These are phyloP conservation scores for Anadara kagoshimensis DNA, from an alignment of 1,140 invertebrate species.

Conservation along the genomic window DNA sequence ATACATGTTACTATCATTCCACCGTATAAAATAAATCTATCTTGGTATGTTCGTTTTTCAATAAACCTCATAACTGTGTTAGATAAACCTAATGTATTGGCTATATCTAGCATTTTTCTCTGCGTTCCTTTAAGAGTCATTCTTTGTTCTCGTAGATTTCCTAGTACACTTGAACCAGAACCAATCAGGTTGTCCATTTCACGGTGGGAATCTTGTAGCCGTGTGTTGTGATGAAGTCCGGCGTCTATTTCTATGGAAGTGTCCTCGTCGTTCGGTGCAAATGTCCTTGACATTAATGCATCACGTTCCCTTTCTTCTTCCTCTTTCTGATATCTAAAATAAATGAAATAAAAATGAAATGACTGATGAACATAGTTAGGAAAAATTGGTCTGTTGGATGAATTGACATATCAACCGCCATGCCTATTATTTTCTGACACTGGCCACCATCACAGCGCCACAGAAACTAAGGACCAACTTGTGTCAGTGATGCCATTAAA, in stretches of 20 bases:
- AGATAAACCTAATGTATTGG: constrained; percentile 94
- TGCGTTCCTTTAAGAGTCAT: constrained; percentile 90
- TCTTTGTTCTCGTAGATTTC: constrained; percentile 89
- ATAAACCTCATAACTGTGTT: constrained; percentile 97
- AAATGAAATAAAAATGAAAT: constrained; percentile 20
- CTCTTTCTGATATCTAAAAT: constrained; percentile 77
- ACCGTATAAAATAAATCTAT: constrained; percentile 91
- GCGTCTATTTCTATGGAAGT: constrained; percentile 93
- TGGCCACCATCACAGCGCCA: too few species aligned
- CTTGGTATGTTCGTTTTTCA: constrained; percentile 89
- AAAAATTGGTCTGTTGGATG: too few species aligned
- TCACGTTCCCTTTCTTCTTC: constrained; percentile 89
- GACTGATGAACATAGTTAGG: too few species aligned
- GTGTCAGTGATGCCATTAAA: too few species aligned
- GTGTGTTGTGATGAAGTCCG: constrained; percentile 85
- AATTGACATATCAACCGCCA: too few species aligned
- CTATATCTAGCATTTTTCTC: constrained; percentile 90
- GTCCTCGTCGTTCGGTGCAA: constrained; percentile 84
- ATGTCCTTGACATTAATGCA: constrained; percentile 87
- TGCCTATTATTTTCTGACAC: too few species aligned
- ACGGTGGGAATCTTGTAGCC: constrained; percentile 82
- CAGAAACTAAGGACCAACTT: too few species aligned
- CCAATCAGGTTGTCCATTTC: constrained; percentile 92
- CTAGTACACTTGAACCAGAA: constrained; percentile 86
- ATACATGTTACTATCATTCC: constrained; percentile 91